phyloP scores from a whole-genome alignment of 1,140 invertebrate genomes.

The Scaptomyza pallida region DNA sequence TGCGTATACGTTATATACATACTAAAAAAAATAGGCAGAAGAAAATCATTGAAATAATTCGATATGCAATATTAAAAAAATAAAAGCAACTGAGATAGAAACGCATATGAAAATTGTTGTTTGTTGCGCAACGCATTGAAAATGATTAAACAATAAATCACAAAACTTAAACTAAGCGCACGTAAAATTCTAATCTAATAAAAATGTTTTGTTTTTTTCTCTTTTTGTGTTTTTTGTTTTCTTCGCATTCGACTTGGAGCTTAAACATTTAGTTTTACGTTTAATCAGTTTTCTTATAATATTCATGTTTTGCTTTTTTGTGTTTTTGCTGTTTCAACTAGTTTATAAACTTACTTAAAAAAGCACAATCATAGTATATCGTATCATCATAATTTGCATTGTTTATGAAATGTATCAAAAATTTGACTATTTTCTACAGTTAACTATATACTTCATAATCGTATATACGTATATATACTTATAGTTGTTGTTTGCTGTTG shows the following conservation, averaged over 20 bases:
- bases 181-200: constrained; percentile 71
- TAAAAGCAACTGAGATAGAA: constrained; percentile 54
- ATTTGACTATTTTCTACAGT: constrained; percentile 79
- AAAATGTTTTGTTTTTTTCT: constrained; percentile 36
- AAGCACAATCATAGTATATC: constrained; percentile 62
- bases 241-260: constrained; percentile 56
- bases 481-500: constrained; percentile 49
- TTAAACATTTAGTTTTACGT: constrained; percentile 63
- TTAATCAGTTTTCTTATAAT: constrained; percentile 71
- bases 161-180: constrained; percentile 78
- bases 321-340: constrained; percentile 20
- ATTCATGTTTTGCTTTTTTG: constrained; percentile 32
- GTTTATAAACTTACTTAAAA: constrained; percentile 37
- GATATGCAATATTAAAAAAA: constrained; percentile 31
- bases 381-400: constrained; percentile 33
- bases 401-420: constrained; percentile 76
- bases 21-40: constrained; percentile 28
- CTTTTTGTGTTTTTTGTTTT: constrained; percentile 19
- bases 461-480: constrained; percentile 41
- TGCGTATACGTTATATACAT: constrained; percentile 15
- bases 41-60: constrained; percentile 8
- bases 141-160: constrained; percentile 81
- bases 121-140: constrained; percentile 31
- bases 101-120: constrained; percentile 45
- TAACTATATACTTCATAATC: constrained; percentile 59